Conservation (phyloP, 37 sponge, comb jelly and placozoan genomes). For the Crambe crambe region DNA sequence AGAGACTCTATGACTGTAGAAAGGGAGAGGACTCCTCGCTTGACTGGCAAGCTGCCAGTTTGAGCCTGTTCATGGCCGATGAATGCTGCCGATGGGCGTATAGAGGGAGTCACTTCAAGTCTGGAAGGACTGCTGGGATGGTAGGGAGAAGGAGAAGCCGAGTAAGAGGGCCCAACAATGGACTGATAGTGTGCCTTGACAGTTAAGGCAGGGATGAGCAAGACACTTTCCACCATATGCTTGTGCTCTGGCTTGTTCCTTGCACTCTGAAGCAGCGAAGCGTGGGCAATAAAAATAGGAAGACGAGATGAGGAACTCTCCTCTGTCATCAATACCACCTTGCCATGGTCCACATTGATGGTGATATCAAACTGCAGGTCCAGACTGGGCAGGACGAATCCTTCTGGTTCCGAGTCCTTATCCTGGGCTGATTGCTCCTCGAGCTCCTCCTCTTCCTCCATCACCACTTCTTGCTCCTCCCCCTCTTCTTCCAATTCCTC, state of each 20-base stretch:
- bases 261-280: not conserved
- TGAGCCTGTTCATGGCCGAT: not conserved
- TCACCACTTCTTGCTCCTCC: too few species aligned
- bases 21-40: slow-evolving; percentile 60
- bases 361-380: slow-evolving; percentile 71
- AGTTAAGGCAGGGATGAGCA: slow-evolving; percentile 67
- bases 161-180: slow-evolving; percentile 39
- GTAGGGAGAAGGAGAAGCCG: not conserved
- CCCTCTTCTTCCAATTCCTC: too few species aligned
- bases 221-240: slow-evolving; percentile 17
- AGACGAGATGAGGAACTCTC: not conserved
- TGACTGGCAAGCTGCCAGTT: slow-evolving; percentile 9
- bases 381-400: slow-evolving; percentile 33
- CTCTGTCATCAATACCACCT: slow-evolving; percentile 43
- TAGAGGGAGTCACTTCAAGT: not conserved
- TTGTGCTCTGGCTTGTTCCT: not conserved
- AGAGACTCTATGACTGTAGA: slow-evolving; percentile 64
- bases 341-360: slow-evolving; percentile 68
- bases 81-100: not conserved
- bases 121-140: not conserved
- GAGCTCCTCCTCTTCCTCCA: not conserved
- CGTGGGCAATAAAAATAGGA: not conserved
- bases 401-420: not conserved
- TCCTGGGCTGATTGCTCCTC: not conserved
- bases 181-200: slow-evolving; percentile 72